Evolutionary conservation across 2,797 vertebrate species (phyloP), one percentile per base, ranked within the genome.

Genomic region (Poeciliopsis infans): DNA sequence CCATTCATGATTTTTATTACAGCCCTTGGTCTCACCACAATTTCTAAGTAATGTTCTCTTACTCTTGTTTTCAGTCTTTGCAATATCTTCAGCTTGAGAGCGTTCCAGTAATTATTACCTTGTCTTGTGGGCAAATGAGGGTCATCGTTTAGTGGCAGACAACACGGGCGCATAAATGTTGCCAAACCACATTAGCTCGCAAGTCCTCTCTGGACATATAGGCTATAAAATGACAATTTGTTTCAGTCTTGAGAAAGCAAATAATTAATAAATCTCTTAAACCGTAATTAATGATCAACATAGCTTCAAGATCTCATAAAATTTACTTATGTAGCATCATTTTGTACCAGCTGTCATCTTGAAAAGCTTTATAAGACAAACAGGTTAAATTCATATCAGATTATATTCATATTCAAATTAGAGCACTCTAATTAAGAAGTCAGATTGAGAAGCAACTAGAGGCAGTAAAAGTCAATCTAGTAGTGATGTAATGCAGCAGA

Each of bases 1-100:
- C 95, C 95, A 92, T 96, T 96, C 95, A 93, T 96, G 95, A 95
- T 97, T 96, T 53, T 96, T 95, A 96, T 96, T 92, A 89, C 89
- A 92, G 95, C 93, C 93, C 95, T 96, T 84, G 93, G 94, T 92
- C 93, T 96, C 91, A 93, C 96, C 95, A 90, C 95, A 94, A 76
- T 80, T 89, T 90, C 74, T 88, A 94, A 87, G 78, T 84, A 72
- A 69, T 59, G 77, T 41, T 90, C 85, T 90, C 91, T 92, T 74
- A 86, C 88, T 93, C 93, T 93, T 57, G 16, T 72, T 85, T 76
- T 82, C 11, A 81, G 68, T 74, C 84, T 66, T 66, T 71, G 23
- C 78, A 66, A 79, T 83, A 71, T 82, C 57, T 72, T 61, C 5
- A 64, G n/a, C 70, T 86, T 80, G 25, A 61, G 18, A 79, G 72